A percentile compares a stretch with the other conserved stretches of the same genome.
phyloP scores from a whole-genome alignment of 92 coral and sea anemone species.

The Siderastrea siderea region DNA sequence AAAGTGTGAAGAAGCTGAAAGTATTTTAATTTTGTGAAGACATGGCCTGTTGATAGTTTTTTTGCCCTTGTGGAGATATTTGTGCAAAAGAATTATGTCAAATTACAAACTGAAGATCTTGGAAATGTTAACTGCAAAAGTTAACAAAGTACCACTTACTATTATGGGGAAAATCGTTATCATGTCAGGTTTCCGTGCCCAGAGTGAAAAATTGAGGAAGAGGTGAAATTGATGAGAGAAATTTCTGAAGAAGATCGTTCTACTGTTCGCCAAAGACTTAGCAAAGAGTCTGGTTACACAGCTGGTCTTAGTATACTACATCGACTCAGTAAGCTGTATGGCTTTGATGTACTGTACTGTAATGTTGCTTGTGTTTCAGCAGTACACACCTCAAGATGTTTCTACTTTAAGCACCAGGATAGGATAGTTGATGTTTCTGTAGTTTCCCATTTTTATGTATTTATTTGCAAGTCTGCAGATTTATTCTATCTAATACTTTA shows the following conservation, averaged over 20 bases:
- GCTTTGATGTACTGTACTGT: neutral
- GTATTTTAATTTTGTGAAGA: constrained; percentile 3
- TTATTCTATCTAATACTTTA: neutral
- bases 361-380: constrained; percentile 14
- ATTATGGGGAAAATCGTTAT: neutral
- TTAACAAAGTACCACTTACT: neutral
- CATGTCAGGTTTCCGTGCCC: neutral
- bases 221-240: no score
- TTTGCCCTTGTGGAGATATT: neutral
- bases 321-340: no score
- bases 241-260: no score
- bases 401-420: constrained; percentile 5
- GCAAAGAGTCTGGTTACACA: no score
- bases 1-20: constrained; percentile 3
- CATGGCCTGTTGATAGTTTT: neutral
- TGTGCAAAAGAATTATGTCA: neutral
- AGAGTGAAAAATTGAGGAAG: neutral
- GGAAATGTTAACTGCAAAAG: neutral
- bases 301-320: no score
- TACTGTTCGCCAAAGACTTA: no score
- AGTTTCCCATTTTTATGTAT: neutral
- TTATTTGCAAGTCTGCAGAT: constrained; percentile 4
- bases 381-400: neutral
- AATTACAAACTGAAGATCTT: neutral
- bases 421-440: constrained; percentile 10